phyloP scores from a whole-genome alignment of 2,888 invertebrate species.

The Eupithecia subumbrata region DNA sequence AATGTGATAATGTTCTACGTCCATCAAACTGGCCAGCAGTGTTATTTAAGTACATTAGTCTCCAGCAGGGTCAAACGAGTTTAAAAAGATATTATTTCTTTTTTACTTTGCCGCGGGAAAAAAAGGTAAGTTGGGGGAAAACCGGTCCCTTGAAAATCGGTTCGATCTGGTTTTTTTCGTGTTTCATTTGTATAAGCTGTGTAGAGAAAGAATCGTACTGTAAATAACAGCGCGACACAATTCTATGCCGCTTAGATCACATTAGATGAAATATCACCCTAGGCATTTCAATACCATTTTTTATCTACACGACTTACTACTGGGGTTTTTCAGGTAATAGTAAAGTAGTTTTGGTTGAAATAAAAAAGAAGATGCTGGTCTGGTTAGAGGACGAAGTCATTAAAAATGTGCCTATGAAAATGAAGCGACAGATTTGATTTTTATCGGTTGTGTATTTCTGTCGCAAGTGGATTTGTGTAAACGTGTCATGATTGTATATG shows the following conservation, averaged over 20 bases:
- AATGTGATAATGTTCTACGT: neutral
- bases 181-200: neutral
- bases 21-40: neutral
- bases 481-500: constrained; percentile 26
- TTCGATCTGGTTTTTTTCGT: neutral
- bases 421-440: neutral
- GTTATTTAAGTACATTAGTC: neutral
- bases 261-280: neutral
- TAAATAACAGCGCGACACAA: neutral
- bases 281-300: neutral
- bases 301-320: neutral
- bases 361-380: neutral
- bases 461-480: constrained; percentile 42
- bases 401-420: neutral
- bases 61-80: neutral
- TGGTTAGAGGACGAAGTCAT: neutral
- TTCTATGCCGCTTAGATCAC: neutral
- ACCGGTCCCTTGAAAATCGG: neutral
- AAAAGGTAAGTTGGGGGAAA: neutral
- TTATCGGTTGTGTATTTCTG: constrained; percentile 29
- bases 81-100: neutral
- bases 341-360: neutral
- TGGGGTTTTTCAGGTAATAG: neutral
- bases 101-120: neutral
- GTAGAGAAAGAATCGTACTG: neutral